Conservation (phyloP, 2,113 vertebrate species). For the Oryzias celebensis region DNA sequence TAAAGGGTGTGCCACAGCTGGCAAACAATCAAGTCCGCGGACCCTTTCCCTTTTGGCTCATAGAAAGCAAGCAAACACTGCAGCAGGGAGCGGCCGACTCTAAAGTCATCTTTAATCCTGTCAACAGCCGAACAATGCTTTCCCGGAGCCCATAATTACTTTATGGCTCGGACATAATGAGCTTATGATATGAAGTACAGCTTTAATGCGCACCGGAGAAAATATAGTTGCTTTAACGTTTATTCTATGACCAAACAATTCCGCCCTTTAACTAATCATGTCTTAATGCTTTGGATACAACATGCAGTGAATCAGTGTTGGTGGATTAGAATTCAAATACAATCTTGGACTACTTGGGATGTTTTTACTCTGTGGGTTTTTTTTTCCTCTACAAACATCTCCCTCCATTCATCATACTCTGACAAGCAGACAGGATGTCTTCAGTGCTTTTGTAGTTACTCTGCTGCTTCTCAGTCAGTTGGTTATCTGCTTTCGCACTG, state of each 20-base stretch:
- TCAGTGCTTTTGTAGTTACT: neutral
- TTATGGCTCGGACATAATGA: constrained; percentile 70
- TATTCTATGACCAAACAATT: constrained; percentile 48
- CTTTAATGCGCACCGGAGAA: constrained; percentile 58
- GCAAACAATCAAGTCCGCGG: constrained; percentile 51
- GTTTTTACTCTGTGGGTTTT: constrained; percentile 2
- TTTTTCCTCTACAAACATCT: neutral
- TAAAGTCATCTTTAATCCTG: constrained; percentile 69
- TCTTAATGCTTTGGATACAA: constrained; percentile 31
- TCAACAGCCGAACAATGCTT: constrained; percentile 70
- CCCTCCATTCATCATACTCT: neutral
- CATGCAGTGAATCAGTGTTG: constrained; percentile 30
- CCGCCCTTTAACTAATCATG: constrained; percentile 47
- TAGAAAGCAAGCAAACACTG: constrained; percentile 58
- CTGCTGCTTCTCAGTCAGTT: no score
- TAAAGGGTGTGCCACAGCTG: constrained; percentile 43
- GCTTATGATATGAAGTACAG: constrained; percentile 69
- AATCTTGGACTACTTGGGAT: constrained; percentile 27
- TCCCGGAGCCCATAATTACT: constrained; percentile 69
- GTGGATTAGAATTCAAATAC: constrained; percentile 49
- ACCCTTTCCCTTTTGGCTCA: constrained; percentile 48
- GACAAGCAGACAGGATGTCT: constrained; percentile 1
- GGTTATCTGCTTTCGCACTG: no score
- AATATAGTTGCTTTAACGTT: constrained; percentile 54
- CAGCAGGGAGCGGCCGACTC: constrained; percentile 25